Evolutionary conservation across 2,888 invertebrate genomes (phyloP), one percentile per base, ranked within the genome.

Genomic region (Erebia ligea): DNA sequence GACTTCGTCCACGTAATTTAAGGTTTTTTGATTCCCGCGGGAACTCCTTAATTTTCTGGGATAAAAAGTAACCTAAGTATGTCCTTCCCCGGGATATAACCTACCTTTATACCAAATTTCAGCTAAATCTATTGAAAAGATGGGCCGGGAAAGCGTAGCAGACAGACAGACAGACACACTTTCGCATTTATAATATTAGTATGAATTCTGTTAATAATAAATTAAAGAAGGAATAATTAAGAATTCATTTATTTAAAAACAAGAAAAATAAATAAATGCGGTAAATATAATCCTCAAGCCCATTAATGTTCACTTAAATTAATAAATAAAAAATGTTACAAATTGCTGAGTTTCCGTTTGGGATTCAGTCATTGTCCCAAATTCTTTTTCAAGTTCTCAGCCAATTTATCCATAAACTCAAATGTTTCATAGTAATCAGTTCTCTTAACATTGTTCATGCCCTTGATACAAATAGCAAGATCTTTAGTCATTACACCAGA

Each of bases 401-500:
- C 98, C 76, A 99, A 89, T 84, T 99, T 99, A 85, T 99, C 95
- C 94, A 99, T 95, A 87, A 99, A 99, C 82, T 98, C 98, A 86
- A 99, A 99, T 0, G 99, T 99, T 93, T 98, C 98, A 87, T 98
- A 94, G 87, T 99, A 99, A 91, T 99, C 99, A 21, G 94, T 89
- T 76, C 98, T 92, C 80, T 94, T 89, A 1, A 96, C 96, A 79
- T 95, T 96, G 89, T 94, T 95, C 95, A 98, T 97, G 75, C 99
- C 99, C 92, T 99, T 99, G 82, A 99, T 96, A 86, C 99, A 99
- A 86, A 99, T 98, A 59, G 99, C 99, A 84, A 99, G 95, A 94
- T 99, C 99, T 89, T 99, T 99, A 68, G 99, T 99, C 98, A 99
- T 99, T 77, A 95, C 94, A 45, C 99, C 99, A 70, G 96, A 93